phyloP scores from a whole-genome alignment of 2,888 invertebrate genomes.

The Dinocampus coccinellae region DNA sequence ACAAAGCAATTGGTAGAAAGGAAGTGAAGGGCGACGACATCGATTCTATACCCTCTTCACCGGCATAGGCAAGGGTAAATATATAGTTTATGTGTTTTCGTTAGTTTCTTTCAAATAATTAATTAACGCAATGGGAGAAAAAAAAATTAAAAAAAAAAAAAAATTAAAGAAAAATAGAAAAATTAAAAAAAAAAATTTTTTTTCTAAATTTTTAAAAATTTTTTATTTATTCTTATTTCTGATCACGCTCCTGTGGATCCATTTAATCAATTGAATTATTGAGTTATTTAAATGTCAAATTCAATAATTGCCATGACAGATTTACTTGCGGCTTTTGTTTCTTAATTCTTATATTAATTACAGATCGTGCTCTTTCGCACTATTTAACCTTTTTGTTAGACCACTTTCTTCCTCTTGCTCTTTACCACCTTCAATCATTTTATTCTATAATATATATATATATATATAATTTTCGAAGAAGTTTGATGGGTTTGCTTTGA shows the following conservation, averaged over 20 bases:
- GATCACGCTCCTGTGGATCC: slow-evolving; percentile 7
- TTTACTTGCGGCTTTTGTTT: slow-evolving; percentile 28
- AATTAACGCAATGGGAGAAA: not conserved
- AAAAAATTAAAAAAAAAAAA: not conserved
- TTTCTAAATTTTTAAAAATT: not conserved
- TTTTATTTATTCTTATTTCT: too few species aligned
- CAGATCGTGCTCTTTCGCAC: not conserved
- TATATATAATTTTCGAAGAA: slow-evolving; percentile 15
- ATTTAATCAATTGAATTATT: slow-evolving; percentile 45
- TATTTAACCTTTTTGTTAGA: not conserved
- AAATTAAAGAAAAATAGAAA: not conserved
- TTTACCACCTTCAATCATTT: not conserved
- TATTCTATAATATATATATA: not conserved
- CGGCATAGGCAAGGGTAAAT: not conserved
- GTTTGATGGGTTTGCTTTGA: slow-evolving; percentile 21
- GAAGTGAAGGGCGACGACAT: not conserved
- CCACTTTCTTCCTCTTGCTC: not conserved
- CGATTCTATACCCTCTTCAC: not conserved
- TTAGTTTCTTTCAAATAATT: not conserved
- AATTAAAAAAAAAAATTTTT: not conserved
- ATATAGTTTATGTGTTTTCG: not conserved
- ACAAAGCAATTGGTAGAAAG: slow-evolving; percentile 26
- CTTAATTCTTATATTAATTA: slow-evolving; percentile 32
- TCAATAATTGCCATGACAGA: slow-evolving; percentile 28
- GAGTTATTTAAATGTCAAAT: slow-evolving; percentile 43